Evolutionary conservation across 2,113 vertebrate genomes (phyloP), one percentile per base, ranked within the genome.

Genomic region (Alexandromys fortis): DNA sequence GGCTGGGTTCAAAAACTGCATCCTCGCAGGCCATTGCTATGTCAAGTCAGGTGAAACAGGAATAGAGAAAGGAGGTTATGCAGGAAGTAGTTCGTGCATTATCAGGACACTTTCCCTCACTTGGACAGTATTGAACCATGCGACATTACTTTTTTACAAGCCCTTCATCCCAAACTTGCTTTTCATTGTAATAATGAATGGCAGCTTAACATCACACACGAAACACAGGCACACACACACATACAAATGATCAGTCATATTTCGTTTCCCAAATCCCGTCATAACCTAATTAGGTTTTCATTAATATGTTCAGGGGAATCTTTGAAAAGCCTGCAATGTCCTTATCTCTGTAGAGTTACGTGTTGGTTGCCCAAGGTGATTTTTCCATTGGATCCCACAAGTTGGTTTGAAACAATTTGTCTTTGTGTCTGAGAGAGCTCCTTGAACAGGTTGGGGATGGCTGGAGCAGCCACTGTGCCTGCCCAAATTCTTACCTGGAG

Each of bases 401-500:
- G 9, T 92, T 83, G 94, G 58, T 26, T 68, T 0, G 13, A 96
- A 96, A 98, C 98, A 97, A 98, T 99, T 99, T 99, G 99, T 99
- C 99, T 99, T 98, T 98, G 99, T 99, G 99, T 99, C 99, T 99
- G 98, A 98, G 98, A 98, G 98, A 99, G 96, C 98, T 97, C 98
- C 98, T 98, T 98, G 98, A 98, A 98, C 98, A 98, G 98, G 98
- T 98, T 98, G 98, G 99, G 99, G 98, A 98, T 98, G 98, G 98
- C 98, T 98, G 97, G 58, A 91, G 98, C 95, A 98, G 98, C 96
- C 98, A 98, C 98, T 98, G 97, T 98, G 98, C 98, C 98, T 98
- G 99, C 99, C 99, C 98, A 98, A 81, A 98, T 99, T 98, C 98
- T 98, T 99, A 99, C 99, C 99, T 99, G 99, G 98, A 98, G 99